Evolutionary conservation across 2,888 invertebrate species (phyloP).

Genomic region (Nineta flava): DNA sequence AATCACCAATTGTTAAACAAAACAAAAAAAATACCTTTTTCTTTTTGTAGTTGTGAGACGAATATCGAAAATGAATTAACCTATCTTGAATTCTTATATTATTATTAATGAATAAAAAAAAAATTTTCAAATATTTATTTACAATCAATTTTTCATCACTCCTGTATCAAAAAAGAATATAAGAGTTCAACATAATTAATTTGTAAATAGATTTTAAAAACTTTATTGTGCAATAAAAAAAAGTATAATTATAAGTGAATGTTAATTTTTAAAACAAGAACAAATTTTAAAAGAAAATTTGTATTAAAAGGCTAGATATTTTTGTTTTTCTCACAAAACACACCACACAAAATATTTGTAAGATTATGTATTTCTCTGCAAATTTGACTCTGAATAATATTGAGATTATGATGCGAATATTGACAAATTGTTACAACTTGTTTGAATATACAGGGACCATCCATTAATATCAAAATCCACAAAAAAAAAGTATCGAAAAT

Average conservation of each 20-base stretch:
- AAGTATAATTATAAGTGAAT: not conserved
- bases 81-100: not conserved
- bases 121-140: no score
- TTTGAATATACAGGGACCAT: not conserved
- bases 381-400: conserved; percentile 5
- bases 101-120: no score
- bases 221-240: not conserved
- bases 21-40: not conserved
- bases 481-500: not conserved
- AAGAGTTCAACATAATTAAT: not conserved
- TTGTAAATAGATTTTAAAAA: not conserved
- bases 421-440: not conserved
- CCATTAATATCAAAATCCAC: not conserved
- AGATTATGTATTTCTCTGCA: conserved; percentile 1
- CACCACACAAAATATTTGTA: not conserved
- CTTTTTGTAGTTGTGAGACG: conserved; percentile 2
- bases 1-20: not conserved
- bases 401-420: not conserved
- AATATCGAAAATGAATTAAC: conserved; percentile 7
- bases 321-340: not conserved
- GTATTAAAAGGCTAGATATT: conserved; percentile 2
- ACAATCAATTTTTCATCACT: not conserved
- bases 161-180: not conserved
- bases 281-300: not conserved
- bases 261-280: conserved; percentile 1